phyloP scores from a whole-genome alignment of 2,113 vertebrate species.

The Campylorhamphus procurvoides region DNA sequence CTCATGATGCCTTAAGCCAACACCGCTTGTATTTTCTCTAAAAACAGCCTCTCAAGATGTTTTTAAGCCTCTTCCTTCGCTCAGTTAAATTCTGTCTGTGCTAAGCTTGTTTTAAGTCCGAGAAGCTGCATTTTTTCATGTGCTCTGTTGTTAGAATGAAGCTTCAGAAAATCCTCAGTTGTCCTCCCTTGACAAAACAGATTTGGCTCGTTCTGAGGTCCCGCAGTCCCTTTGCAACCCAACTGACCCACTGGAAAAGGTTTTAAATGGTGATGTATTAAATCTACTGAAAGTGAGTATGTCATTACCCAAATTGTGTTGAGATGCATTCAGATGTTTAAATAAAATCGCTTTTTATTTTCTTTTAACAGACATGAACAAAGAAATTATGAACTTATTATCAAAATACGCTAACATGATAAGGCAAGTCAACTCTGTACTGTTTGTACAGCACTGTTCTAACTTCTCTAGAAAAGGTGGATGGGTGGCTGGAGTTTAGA shows the following conservation, averaged over 20 bases:
- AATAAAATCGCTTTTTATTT: not conserved
- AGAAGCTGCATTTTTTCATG: not conserved
- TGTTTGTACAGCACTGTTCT: not conserved
- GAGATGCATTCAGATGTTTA: not conserved
- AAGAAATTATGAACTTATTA: constrained; percentile 72
- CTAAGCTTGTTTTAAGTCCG: not conserved
- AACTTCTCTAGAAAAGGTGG: not conserved
- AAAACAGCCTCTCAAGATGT: not conserved
- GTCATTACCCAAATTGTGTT: not conserved
- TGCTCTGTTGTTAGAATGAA: constrained; percentile 63
- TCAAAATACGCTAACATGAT: constrained; percentile 73
- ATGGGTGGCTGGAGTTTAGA: not conserved
- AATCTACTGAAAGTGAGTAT: not conserved
- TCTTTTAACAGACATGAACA: constrained; percentile 69
- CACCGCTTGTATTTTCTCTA: not conserved
- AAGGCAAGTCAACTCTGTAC: constrained; percentile 69
- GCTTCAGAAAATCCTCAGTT: constrained; percentile 52
- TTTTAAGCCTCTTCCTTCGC: not conserved
- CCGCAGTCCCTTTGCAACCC: constrained; percentile 11
- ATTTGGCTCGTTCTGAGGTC: constrained; percentile 41
- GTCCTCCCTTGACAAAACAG: constrained; percentile 50
- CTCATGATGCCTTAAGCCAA: fast-evolving
- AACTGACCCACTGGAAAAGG: constrained; percentile 64
- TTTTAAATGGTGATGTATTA: constrained; percentile 71
- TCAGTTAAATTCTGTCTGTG: not conserved